Conservation (phyloP, 1,140 invertebrate species). For the Adoxophyes honmai region DNA sequence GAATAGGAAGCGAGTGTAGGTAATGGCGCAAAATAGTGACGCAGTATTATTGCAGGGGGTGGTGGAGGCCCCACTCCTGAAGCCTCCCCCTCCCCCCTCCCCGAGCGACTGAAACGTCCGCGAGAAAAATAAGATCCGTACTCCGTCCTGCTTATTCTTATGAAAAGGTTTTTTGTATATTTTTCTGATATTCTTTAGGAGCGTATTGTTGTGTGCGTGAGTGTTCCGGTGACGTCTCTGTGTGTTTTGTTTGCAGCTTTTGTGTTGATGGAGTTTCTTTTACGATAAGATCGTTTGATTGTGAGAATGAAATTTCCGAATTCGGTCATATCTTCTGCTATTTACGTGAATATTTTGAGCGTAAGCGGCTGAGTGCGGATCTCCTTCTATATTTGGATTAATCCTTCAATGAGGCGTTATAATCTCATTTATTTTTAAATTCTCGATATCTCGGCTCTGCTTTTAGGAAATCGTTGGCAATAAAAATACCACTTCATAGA, state of each 20-base stretch:
- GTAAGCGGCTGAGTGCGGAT: no score
- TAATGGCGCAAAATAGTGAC: constrained; percentile 78
- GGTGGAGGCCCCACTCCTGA: constrained; percentile 39
- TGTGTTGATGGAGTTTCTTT: no score
- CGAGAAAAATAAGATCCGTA: constrained; percentile 74
- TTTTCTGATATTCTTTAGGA: constrained; percentile 58
- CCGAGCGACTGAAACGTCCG: constrained; percentile 71
- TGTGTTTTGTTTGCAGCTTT: constrained; percentile 9
- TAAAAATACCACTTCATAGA: no score
- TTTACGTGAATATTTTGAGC: no score
- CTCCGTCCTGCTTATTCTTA: constrained; percentile 73
- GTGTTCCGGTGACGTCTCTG: constrained; percentile 32
- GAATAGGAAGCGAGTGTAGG: constrained; percentile 75
- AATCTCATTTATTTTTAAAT: no score
- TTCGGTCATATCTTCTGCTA: no score
- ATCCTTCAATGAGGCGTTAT: no score
- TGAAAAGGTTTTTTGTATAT: constrained; percentile 70
- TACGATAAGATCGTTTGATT: no score
- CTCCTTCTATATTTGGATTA: no score
- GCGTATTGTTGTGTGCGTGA: constrained; percentile 42
- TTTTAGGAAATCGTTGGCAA: no score
- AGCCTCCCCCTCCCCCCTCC: constrained; percentile 37
- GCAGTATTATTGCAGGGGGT: constrained; percentile 76
- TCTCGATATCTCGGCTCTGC: no score
- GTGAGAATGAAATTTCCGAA: no score